Evolutionary conservation across 1,140 invertebrate species (phyloP).

Genomic region (Stenopsyche tienmushanensis): DNA sequence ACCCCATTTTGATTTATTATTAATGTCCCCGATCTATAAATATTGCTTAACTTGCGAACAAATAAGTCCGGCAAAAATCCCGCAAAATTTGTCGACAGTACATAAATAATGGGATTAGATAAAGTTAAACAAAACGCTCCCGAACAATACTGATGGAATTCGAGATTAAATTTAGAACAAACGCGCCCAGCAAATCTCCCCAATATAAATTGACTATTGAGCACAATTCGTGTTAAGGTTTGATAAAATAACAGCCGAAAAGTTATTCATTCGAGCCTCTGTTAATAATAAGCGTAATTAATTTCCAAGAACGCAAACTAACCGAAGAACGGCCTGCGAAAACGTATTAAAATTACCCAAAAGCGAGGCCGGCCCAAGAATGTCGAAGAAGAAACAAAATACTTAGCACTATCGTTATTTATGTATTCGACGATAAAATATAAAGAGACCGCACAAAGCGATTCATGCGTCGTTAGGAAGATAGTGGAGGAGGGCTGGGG

Average conservation of each 20-base stretch:
- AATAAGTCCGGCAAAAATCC: no score
- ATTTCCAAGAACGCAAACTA: neutral
- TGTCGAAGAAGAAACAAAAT: neutral
- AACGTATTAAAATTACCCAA: neutral
- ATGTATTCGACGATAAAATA: neutral
- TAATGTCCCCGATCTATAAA: no score
- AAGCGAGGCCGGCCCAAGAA: neutral
- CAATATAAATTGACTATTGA: neutral
- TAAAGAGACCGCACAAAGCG: no score
- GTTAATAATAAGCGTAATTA: slow-evolving; percentile 2
- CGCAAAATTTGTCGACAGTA: no score
- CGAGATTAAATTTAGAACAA: no score
- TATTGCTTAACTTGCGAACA: no score
- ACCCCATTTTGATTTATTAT: no score
- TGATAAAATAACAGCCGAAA: neutral
- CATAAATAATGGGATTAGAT: no score
- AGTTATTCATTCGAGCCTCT: neutral
- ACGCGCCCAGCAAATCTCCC: neutral
- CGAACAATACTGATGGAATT: no score
- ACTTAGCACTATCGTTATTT: neutral
- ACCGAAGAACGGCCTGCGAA: neutral
- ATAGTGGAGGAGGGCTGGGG: no score
- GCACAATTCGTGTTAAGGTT: neutral
- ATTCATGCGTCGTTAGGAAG: no score
- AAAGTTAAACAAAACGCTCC: no score